A percentile compares a stretch with the other conserved stretches of the same genome.
Conservation (phyloP, 2,888 invertebrate genomes). For the Drosophila parthenogenetica region DNA sequence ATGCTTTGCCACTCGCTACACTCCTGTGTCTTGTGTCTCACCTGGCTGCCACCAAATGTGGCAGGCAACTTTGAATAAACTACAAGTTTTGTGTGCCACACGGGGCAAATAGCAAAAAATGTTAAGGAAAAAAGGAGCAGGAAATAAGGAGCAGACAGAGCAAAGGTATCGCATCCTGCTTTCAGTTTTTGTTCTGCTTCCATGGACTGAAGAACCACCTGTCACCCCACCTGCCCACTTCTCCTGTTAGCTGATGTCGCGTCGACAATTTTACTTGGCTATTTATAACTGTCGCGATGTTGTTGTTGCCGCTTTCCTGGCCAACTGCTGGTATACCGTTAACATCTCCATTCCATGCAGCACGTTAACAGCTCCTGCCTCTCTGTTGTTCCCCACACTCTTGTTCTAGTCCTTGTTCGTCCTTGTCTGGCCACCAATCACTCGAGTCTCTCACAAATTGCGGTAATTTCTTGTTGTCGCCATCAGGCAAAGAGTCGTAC, state of each 20-base stretch:
- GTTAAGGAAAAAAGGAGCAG: slow-evolving; percentile 2
- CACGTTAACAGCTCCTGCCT: slow-evolving; percentile 43
- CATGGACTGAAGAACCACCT: slow-evolving; percentile 2
- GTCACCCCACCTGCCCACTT: slow-evolving; percentile 1
- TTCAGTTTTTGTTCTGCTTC: slow-evolving; percentile 25
- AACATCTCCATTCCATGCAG: slow-evolving; percentile 67
- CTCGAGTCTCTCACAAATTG: slow-evolving; percentile 75
- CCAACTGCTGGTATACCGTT: slow-evolving; percentile 19
- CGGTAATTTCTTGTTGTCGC: slow-evolving; percentile 80
- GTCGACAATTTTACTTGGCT: slow-evolving; percentile 74
- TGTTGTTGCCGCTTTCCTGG: slow-evolving; percentile 11
- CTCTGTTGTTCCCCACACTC: slow-evolving; percentile 2
- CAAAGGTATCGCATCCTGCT: slow-evolving; percentile 58
- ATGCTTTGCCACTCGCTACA: slow-evolving; percentile 9
- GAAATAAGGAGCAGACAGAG: slow-evolving; percentile 28
- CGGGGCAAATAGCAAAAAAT: slow-evolving; percentile 41
- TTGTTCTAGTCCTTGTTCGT: slow-evolving; percentile 20
- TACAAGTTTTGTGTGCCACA: slow-evolving; percentile 66
- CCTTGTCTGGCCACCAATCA: slow-evolving; percentile 68
- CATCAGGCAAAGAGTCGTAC: slow-evolving; percentile 55
- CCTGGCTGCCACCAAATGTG: slow-evolving; percentile 32
- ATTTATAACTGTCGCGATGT: slow-evolving; percentile 75
- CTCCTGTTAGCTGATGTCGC: slow-evolving; percentile 33
- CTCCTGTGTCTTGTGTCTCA: slow-evolving; percentile 13
- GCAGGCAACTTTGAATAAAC: slow-evolving; percentile 72